A percentile compares a stretch with the other conserved stretches of the same genome.
Evolutionary conservation across 2,888 invertebrate genomes (phyloP).

Genomic region (Sturmia bella): DNA sequence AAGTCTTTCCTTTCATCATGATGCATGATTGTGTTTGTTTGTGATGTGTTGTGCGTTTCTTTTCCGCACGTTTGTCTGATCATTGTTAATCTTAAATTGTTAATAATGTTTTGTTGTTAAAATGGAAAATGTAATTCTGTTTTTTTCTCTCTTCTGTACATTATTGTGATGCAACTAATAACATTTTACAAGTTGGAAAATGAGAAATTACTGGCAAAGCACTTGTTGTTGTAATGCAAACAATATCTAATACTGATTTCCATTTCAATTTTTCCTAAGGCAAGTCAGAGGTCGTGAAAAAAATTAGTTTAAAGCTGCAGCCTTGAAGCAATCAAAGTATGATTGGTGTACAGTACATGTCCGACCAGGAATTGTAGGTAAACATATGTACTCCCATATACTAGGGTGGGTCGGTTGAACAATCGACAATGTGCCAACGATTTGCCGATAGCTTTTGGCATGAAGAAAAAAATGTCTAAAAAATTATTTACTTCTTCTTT

Average conservation of each 20-base stretch:
- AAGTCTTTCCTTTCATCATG: background rate
- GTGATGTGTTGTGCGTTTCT: background rate
- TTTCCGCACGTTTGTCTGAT: background rate
- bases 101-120: slow-evolving; percentile 38
- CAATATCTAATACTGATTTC: slow-evolving; percentile 19
- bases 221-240: slow-evolving; percentile 35
- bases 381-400: too few species aligned
- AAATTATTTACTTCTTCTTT: too few species aligned
- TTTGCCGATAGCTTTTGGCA: too few species aligned
- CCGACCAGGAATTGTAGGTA: too few species aligned
- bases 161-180: slow-evolving; percentile 53
- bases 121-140: slow-evolving; percentile 53
- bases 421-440: too few species aligned
- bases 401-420: too few species aligned
- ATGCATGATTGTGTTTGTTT: background rate
- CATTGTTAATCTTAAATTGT: slow-evolving; percentile 10
- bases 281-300: slow-evolving; percentile 11
- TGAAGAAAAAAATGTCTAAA: too few species aligned
- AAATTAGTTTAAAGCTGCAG: too few species aligned
- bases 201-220: slow-evolving; percentile 30
- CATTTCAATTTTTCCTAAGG: background rate
- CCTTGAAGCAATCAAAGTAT: too few species aligned
- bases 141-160: too few species aligned
- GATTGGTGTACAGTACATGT: too few species aligned
- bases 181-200: slow-evolving; percentile 39